These are phyloP conservation scores for Xenotilapia flavipinnis DNA, from an alignment of 2,113 vertebrate species.

Conservation along the genomic window DNA sequence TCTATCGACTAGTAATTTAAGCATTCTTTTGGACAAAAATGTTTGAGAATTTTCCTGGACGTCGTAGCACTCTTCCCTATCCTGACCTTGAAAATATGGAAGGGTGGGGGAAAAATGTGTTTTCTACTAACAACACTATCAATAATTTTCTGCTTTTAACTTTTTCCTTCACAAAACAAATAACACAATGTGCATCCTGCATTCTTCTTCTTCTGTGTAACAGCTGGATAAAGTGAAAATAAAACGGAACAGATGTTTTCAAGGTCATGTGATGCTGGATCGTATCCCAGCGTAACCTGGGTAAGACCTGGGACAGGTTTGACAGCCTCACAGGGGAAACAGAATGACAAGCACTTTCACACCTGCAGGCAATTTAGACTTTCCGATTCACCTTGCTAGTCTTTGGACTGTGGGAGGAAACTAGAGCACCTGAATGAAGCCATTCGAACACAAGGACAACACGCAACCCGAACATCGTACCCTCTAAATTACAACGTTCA, in stretches of 20 bases:
- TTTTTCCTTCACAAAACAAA: background rate
- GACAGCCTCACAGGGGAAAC: background rate
- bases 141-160: background rate
- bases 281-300: background rate
- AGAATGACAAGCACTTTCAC: slow-evolving; percentile 30
- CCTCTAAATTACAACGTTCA: background rate
- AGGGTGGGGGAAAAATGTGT: too few species aligned
- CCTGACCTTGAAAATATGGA: background rate
- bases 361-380: slow-evolving; percentile 1
- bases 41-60: background rate
- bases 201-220: background rate
- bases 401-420: background rate
- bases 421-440: background rate
- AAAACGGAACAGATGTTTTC: slow-evolving; percentile 19
- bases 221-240: background rate
- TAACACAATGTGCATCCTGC: background rate
- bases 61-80: background rate
- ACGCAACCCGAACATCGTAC: background rate
- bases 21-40: background rate
- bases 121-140: background rate
- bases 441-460: background rate
- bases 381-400: background rate
- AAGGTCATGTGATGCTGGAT: slow-evolving; percentile 7
- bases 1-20: background rate
- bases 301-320: slow-evolving; percentile 10